Conservation (phyloP, 2,888 invertebrate genomes). For the Gibbula magus region DNA sequence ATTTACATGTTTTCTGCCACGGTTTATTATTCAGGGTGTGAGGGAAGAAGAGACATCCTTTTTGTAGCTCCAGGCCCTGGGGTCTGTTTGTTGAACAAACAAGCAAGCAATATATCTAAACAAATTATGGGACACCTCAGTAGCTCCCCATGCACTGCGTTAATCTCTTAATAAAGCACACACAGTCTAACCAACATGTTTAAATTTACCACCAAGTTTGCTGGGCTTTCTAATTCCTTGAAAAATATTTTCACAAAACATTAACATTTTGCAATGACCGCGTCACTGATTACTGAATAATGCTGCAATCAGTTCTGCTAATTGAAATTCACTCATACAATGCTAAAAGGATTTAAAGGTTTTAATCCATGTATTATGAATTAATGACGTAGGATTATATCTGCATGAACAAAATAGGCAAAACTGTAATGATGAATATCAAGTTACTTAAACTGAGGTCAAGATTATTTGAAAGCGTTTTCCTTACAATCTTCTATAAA, state of each 20-base stretch:
- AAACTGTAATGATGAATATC: too few species aligned
- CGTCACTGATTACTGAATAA: too few species aligned
- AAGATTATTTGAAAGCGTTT: too few species aligned
- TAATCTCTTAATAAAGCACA: not conserved
- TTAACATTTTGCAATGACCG: not conserved
- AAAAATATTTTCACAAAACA: constrained; percentile 9
- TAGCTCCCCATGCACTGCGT: not conserved
- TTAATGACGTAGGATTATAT: too few species aligned
- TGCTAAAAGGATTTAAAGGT: too few species aligned
- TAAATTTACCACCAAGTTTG: constrained; percentile 13
- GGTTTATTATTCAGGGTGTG: not conserved
- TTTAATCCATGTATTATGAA: too few species aligned
- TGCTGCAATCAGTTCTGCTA: too few species aligned
- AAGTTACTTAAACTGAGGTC: too few species aligned
- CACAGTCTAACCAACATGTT: not conserved
- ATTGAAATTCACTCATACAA: too few species aligned
- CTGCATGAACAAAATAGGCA: too few species aligned
- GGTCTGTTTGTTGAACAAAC: constrained; percentile 16
- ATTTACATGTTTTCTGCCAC: not conserved
- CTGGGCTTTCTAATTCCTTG: not conserved
- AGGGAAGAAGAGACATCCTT: not conserved
- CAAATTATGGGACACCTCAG: constrained; percentile 16
- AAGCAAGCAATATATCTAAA: constrained; percentile 19
- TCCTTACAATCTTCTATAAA: too few species aligned
- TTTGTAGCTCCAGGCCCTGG: not conserved